Base-by-base conservation (phyloP, 2,888 invertebrate species). In the Athetis lepigone region DNA sequence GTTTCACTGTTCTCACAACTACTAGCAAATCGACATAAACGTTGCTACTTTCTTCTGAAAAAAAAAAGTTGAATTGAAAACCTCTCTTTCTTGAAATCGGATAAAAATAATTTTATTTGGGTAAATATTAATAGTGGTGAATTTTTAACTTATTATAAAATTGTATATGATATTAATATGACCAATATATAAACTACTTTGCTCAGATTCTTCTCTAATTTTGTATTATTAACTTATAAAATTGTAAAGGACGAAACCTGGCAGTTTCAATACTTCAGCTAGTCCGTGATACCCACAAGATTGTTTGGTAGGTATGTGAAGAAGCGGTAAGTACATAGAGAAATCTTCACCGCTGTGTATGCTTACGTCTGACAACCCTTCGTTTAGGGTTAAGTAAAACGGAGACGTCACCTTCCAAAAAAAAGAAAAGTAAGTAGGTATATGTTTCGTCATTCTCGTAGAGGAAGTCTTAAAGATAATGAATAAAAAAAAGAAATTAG, bases 231-330 rank as follows among this genome's bases (percentile, higher is more conserved):
- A 25, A 25, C 25, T 25, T 25, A 25, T 25, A 3, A 4, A 25
- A 25, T 25, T 25, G 25, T 25, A 25, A 33, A 18, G 18, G 11
- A 39, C 13, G 18, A 7, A 23, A 94, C 95, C 94, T 83, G 88
- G 81, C 37, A 94, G 80, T 79, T 94, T 94, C 29, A 94, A 72
- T 7, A 95, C 87, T 88, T 96, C 96, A 25, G 95, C 93, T 16
- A 97, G 88, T 11, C 95, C 95, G 62, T 91, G 91, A 75, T 95
- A 94, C 45, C 95, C 95, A 0, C 95, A 91, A 2, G 96, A 88
- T 0, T 95, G 96, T 88, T 97, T 97, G 0, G 97, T 96, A 0
- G 98, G 96, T 37, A 96, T 88, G 63, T 95, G 95, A 5, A 97
- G 88, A 1, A 98, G 92, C 19, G 93, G 90, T 54, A 95, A 85